A percentile compares a stretch with the other conserved stretches of the same genome.
These are phyloP conservation scores for Dysmachus trigonus DNA, from an alignment of 2,888 invertebrate genomes.

Conservation along the genomic window DNA sequence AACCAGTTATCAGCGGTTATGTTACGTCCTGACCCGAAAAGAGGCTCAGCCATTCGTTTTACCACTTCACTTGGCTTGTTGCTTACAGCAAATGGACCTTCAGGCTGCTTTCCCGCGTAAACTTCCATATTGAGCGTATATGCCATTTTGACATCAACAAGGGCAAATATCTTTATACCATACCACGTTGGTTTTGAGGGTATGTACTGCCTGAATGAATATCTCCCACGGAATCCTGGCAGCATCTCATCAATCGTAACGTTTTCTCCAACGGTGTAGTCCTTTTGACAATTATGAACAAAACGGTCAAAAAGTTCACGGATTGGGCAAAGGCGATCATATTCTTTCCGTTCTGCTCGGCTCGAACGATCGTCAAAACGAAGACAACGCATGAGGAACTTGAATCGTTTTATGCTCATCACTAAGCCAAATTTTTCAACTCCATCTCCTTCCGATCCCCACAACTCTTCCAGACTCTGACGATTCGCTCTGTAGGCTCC, in stretches of 20 bases:
- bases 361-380: not conserved
- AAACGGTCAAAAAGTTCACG: not conserved
- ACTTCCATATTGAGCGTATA: constrained; percentile 37
- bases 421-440: not conserved
- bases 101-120: constrained; percentile 44
- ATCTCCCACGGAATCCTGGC: constrained; percentile 44
- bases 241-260: constrained; percentile 48
- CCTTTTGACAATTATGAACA: not conserved
- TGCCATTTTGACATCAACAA: constrained; percentile 42
- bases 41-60: constrained; percentile 51
- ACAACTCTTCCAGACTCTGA: not conserved
- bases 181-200: constrained; percentile 45
- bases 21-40: constrained; percentile 51
- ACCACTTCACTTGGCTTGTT: not conserved
- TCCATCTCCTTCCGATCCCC: not conserved
- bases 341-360: not conserved
- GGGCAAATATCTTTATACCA: constrained; percentile 45
- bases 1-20: constrained; percentile 38
- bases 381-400: not conserved
- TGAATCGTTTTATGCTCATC: not conserved
- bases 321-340: not conserved
- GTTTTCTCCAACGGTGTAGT: not conserved
- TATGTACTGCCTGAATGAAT: constrained; percentile 44
- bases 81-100: constrained; percentile 3
- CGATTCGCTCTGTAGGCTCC: not conserved